Evolutionary conservation across 2,113 vertebrate genomes (phyloP).

Genomic region (Caranx melampygus): DNA sequence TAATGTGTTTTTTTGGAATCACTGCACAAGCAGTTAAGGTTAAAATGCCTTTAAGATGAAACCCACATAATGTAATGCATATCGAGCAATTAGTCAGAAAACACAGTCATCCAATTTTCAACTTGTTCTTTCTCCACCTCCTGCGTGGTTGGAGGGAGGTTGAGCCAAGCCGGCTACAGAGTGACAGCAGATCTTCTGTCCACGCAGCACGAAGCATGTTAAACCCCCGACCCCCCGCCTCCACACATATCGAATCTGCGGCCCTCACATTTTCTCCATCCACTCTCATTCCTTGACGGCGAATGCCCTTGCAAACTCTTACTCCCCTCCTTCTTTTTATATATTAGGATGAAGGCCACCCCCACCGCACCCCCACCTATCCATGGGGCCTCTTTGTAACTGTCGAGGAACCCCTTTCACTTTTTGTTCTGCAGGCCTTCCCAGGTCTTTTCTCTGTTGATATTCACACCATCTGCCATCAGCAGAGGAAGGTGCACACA

Average conservation of each 20-base stretch:
- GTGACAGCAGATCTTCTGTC: slow-evolving; percentile 81
- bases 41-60: slow-evolving; percentile 58
- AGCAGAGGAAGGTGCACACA: slow-evolving; percentile 81
- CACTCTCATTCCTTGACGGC: slow-evolving; percentile 77
- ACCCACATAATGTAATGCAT: slow-evolving; percentile 51
- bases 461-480: slow-evolving; percentile 94
- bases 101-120: slow-evolving; percentile 67
- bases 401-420: slow-evolving; percentile 90
- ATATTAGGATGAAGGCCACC: slow-evolving; percentile 73
- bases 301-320: slow-evolving; percentile 79
- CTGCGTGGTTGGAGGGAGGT: slow-evolving; percentile 76
- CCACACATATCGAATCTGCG: slow-evolving; percentile 83
- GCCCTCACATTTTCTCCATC: slow-evolving; percentile 74
- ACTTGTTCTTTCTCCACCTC: slow-evolving; percentile 71
- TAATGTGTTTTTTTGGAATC: slow-evolving; percentile 10
- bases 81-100: slow-evolving; percentile 75
- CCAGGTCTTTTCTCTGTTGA: slow-evolving; percentile 90
- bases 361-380: slow-evolving; percentile 80
- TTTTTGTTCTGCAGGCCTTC: slow-evolving; percentile 93
- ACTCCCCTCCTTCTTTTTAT: slow-evolving; percentile 80
- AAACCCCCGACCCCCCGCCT: slow-evolving; percentile 76
- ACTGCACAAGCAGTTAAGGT: slow-evolving; percentile 17
- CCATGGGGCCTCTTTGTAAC: slow-evolving; percentile 87
- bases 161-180: slow-evolving; percentile 74
- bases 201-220: slow-evolving; percentile 76